A percentile compares a stretch with the other conserved stretches of the same genome.
phyloP scores from a whole-genome alignment of 2,113 vertebrate genomes.

The Riparia riparia region DNA sequence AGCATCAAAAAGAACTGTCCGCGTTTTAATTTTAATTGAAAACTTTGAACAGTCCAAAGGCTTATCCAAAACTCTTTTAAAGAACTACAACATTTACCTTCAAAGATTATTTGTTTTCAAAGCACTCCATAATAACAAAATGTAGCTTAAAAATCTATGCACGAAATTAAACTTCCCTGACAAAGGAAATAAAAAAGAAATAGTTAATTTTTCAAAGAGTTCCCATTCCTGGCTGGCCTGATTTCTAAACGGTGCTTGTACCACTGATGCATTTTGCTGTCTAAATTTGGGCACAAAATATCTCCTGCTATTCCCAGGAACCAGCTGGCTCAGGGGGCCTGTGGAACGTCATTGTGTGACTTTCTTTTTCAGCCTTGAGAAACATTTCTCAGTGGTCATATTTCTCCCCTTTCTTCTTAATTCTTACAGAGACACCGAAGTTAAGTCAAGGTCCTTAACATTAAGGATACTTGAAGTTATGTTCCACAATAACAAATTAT shows the following conservation, averaged over 20 bases:
- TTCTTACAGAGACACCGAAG: not conserved
- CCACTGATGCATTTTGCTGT: not conserved
- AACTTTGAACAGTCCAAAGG: not conserved
- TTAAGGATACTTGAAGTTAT: not conserved
- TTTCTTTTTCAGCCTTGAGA: not conserved
- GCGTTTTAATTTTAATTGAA: conserved; percentile 10
- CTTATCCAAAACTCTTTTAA: not conserved
- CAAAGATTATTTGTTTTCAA: not conserved
- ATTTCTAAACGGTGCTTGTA: not conserved
- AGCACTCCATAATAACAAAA: not conserved
- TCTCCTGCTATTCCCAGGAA: not conserved
- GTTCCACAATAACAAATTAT: not conserved
- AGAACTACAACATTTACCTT: not conserved
- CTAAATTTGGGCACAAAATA: not conserved
- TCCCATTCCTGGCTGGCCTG: not conserved
- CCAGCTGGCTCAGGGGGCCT: not conserved
- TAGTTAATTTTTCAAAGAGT: not conserved
- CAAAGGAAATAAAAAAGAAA: not conserved
- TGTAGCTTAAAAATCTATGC: not conserved
- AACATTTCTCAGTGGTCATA: not conserved
- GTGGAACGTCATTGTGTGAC: not conserved
- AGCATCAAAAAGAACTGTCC: not conserved
- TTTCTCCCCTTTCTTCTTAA: not conserved
- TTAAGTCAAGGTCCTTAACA: not conserved
- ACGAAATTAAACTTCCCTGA: not conserved